These are phyloP conservation scores for Lamellibrachia satsuma DNA, from an alignment of 2,888 invertebrate species.

Conservation along the genomic window DNA sequence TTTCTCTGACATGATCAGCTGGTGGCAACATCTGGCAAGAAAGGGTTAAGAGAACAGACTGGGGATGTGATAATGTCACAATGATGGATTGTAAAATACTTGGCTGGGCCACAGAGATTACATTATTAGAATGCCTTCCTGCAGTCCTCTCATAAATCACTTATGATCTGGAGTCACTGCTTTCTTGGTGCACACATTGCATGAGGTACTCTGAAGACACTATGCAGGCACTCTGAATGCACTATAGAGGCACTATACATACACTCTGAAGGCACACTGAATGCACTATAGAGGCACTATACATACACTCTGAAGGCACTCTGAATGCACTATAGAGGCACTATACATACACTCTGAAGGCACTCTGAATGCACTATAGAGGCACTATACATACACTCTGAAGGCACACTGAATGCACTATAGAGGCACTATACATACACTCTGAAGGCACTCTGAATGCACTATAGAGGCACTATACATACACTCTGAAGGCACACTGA, in stretches of 20 bases:
- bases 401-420: not conserved
- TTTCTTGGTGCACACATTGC: not conserved
- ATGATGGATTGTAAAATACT: not conserved
- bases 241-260: no score
- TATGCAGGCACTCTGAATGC: not conserved
- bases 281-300: no score
- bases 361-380: no score
- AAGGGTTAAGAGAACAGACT: not conserved
- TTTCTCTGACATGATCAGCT: not conserved
- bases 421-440: no score
- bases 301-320: not conserved
- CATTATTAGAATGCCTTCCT: not conserved
- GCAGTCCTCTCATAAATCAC: not conserved
- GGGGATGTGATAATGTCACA: not conserved
- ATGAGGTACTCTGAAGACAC: not conserved
- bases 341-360: no score
- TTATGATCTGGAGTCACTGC: not conserved
- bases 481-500: not conserved
- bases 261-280: no score
- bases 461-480: no score
- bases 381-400: no score
- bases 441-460: no score
- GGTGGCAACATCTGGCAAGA: not conserved
- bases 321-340: no score
- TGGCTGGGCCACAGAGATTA: not conserved